Evolutionary conservation across 2,113 vertebrate species (phyloP), one percentile per base, ranked within the genome.

Genomic region (Muntiacus reevesi): DNA sequence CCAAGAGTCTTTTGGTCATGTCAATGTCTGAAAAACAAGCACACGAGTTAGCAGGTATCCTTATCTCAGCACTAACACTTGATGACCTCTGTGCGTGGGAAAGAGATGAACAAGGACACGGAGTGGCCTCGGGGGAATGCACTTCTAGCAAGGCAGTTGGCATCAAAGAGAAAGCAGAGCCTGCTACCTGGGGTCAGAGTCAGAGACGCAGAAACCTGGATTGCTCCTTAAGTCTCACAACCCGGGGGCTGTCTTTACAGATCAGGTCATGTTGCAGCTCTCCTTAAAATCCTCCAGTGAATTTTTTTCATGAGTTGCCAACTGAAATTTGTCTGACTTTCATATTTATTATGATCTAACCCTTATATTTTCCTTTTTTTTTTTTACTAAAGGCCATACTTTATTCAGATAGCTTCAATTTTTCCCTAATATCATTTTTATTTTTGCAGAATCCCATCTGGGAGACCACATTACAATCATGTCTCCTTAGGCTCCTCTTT

Each of bases 61-160:
- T 74, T 16, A 27, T 5, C 55, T 55, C 78, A n/a, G 36, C 36
- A 43, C 40, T 15, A 33, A 45, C 13, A 16, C 59, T 55, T 82
- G 50, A 59, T 81, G 28, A 7, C 28, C 25, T 83, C 43, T 52
- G 59, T 60, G 43, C 55, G 1, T 17, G 2, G 33, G 40, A 57
- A 82, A 57, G 17, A 1, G 13, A 11, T 40, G 43, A 11, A 17
- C 15, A 6, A 87, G 28, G 62, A 30, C 7, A 15, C 0, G 0
- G 2, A 4, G 7, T 52, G 4, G 1, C 3, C 30, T 47, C 43
- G 16, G 1, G 25, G 45, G 6, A 84, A 40, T 4, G 27, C 2
- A 25, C 19, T 71, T 57, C 52, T 19, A 67, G 6, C 50, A 23
- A 11, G 7, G 30, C 59, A 60, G 36, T 14, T 79, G 57, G 54